These are phyloP conservation scores for Grammomys surdaster DNA, from an alignment of 2,113 vertebrate species.

Conservation along the genomic window DNA sequence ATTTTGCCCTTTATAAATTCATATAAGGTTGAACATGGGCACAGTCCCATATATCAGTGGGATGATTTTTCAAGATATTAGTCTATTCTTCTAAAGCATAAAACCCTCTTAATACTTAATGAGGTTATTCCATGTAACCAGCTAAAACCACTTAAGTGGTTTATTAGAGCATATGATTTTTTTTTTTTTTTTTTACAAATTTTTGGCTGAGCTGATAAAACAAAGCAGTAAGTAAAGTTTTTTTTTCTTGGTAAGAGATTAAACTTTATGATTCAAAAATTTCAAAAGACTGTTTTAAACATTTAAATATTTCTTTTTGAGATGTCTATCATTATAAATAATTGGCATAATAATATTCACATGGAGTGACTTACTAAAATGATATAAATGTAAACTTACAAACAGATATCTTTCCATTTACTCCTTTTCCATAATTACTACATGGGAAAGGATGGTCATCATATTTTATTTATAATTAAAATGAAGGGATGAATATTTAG, in stretches of 20 bases:
- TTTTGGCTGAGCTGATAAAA: slow-evolving; percentile 56
- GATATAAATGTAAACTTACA: not conserved
- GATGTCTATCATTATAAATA: slow-evolving; percentile 1
- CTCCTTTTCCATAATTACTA: not conserved
- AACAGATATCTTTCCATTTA: not conserved
- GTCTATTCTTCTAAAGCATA: slow-evolving; percentile 47
- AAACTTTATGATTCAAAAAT: slow-evolving; percentile 40
- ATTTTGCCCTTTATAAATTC: not conserved
- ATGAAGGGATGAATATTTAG: slow-evolving; percentile 36
- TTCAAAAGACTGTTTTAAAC: slow-evolving; percentile 34
- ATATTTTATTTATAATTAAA: slow-evolving; percentile 44
- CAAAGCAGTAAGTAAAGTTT: slow-evolving; percentile 29
- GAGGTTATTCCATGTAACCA: slow-evolving; percentile 31
- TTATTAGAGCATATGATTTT: slow-evolving; percentile 36
- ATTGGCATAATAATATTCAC: not conserved
- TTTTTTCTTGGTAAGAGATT: slow-evolving; percentile 47
- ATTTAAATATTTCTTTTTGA: slow-evolving; percentile 1
- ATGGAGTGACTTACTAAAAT: not conserved
- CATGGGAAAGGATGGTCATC: not conserved
- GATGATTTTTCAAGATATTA: not conserved
- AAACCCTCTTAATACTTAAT: slow-evolving; percentile 1
- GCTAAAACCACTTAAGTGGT: slow-evolving; percentile 42
- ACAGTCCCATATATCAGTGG: not conserved
- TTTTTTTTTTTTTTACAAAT: not conserved
- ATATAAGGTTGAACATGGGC: not conserved